These are phyloP conservation scores for Chloroclysta siterata DNA, from an alignment of 2,888 invertebrate genomes.

Conservation along the genomic window DNA sequence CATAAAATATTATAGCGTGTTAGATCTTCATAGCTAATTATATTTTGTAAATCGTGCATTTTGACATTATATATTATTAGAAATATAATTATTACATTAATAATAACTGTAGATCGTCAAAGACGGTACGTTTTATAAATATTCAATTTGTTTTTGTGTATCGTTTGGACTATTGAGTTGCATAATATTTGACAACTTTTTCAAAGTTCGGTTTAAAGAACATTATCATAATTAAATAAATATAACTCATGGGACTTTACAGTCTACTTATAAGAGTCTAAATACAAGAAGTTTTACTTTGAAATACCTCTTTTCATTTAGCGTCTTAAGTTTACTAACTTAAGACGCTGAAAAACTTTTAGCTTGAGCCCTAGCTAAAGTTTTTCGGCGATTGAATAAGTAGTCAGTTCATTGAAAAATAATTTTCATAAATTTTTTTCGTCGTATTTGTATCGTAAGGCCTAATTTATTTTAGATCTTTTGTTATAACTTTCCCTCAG, in stretches of 20 bases:
- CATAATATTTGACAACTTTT: too few species aligned
- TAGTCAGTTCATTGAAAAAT: constrained; percentile 33
- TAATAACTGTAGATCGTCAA: constrained; percentile 22
- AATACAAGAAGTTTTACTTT: too few species aligned
- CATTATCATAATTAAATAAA: too few species aligned
- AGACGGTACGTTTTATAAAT: constrained; percentile 15
- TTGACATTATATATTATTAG: constrained; percentile 32
- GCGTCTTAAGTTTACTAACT: too few species aligned
- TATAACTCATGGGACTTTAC: too few species aligned
- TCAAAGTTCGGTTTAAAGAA: too few species aligned
- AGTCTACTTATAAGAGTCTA: too few species aligned
- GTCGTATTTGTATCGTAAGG: constrained; percentile 45
- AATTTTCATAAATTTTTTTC: not conserved
- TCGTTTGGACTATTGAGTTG: too few species aligned
- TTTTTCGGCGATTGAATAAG: constrained; percentile 74
- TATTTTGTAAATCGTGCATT: constrained; percentile 50
- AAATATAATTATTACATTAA: not conserved
- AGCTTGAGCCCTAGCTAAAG: constrained; percentile 82
- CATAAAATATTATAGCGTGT: constrained; percentile 51
- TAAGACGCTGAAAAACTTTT: constrained; percentile 72
- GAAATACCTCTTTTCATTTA: too few species aligned
- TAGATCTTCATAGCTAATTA: constrained; percentile 67
- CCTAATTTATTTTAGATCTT: constrained; percentile 54
- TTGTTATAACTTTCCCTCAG: not conserved
- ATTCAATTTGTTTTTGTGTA: too few species aligned